Evolutionary conservation across 2,888 invertebrate species (phyloP).

Genomic region (Sycophila texana): DNA sequence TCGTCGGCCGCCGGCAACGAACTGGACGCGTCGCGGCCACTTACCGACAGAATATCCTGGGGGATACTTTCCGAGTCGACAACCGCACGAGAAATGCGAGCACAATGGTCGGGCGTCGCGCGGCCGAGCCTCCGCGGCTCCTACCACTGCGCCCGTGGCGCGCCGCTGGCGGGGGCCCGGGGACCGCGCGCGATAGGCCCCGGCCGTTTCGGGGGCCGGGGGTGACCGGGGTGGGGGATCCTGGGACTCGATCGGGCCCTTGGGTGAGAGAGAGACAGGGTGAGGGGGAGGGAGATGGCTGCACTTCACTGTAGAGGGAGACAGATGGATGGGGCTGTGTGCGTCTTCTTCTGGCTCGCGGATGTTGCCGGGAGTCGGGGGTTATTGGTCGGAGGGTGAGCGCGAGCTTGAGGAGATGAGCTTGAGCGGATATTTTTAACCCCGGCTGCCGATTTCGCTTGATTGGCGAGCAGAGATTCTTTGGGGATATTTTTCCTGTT

Average conservation of each 20-base stretch:
- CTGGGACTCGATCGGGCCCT: too few relatives aligned
- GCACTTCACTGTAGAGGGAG: too few relatives aligned
- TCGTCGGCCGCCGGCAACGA: neutral
- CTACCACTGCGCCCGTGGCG: neutral
- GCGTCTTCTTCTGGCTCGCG: too few relatives aligned
- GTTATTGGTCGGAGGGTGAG: too few relatives aligned
- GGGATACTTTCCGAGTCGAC: constrained; percentile 75
- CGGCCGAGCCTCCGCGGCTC: constrained; percentile 62
- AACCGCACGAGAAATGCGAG: constrained; percentile 76
- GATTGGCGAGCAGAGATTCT: too few relatives aligned
- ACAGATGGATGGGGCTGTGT: neutral
- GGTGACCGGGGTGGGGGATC: too few relatives aligned
- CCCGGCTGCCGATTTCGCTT: too few relatives aligned
- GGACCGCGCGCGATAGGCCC: constrained; percentile 17
- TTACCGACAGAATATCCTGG: constrained; percentile 70
- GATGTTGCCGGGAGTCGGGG: too few relatives aligned
- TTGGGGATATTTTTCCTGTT: too few relatives aligned
- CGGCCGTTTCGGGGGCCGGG: too few relatives aligned
- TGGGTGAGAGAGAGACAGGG: neutral
- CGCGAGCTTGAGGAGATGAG: too few relatives aligned
- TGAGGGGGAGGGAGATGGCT: neutral
- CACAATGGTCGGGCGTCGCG: constrained; percentile 67
- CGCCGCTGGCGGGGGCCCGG: neutral
- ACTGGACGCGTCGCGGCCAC: constrained; percentile 55
- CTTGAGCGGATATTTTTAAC: too few relatives aligned